phyloP scores from a whole-genome alignment of 2,888 invertebrate genomes.

The Danaus chrysippus region DNA sequence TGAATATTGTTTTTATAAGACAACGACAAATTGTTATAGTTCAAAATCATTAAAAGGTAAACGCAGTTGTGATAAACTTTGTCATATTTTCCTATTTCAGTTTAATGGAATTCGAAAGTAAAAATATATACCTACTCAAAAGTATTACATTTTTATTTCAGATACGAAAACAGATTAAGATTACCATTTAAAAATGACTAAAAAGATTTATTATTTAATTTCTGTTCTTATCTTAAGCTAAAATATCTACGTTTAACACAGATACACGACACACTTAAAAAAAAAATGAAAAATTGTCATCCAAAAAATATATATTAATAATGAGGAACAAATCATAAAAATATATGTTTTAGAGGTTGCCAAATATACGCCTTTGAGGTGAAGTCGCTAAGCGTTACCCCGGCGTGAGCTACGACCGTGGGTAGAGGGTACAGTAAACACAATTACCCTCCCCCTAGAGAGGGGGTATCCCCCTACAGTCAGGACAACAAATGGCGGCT shows the following conservation, averaged over 20 bases:
- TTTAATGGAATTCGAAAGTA: no score
- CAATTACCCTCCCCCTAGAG: slow-evolving; percentile 59
- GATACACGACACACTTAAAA: no score
- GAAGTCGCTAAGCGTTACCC: slow-evolving; percentile 64
- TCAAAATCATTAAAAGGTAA: neutral
- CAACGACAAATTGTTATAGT: neutral
- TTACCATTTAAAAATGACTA: no score
- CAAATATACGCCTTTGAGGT: slow-evolving; percentile 44
- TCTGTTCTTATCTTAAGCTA: no score
- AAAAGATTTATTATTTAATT: no score
- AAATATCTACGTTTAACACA: no score
- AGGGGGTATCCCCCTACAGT: slow-evolving; percentile 31
- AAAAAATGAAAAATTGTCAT: no score
- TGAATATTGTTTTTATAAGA: slow-evolving; percentile 3
- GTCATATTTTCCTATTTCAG: no score
- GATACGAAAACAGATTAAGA: no score
- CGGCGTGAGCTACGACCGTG: slow-evolving; percentile 72
- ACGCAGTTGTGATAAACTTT: neutral
- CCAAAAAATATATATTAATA: no score
- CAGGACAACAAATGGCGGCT: slow-evolving; percentile 72
- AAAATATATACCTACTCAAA: no score
- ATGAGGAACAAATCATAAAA: neutral
- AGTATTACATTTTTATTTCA: no score
- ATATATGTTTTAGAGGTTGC: slow-evolving; percentile 1
- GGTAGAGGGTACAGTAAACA: slow-evolving; percentile 65